Conservation (phyloP, 2,113 vertebrate genomes). For the Laticauda laticaudata region DNA sequence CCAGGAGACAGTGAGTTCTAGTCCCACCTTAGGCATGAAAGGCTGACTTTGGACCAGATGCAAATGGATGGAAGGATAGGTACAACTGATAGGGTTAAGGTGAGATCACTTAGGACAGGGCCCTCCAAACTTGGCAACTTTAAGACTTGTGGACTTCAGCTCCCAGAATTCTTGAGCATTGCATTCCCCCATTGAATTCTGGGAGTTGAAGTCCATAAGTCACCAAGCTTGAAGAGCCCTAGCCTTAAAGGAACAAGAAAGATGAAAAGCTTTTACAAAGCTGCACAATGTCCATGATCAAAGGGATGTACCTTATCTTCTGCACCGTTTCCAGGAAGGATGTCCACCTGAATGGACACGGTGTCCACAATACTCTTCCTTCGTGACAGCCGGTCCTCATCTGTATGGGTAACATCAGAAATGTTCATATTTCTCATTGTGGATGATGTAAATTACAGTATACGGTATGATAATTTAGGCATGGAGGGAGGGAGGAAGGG, state of each 20-base stretch:
- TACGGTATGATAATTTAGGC: neutral
- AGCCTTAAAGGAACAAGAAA: neutral
- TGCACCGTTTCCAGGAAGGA: constrained; percentile 70
- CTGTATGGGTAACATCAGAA: constrained; percentile 55
- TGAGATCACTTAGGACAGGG: neutral
- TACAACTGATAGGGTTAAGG: too few species aligned
- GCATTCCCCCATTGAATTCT: neutral
- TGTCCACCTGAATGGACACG: constrained; percentile 86
- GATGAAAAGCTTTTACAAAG: too few species aligned
- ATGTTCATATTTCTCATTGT: neutral
- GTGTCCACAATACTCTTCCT: constrained; percentile 89
- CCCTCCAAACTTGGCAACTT: neutral
- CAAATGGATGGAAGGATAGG: neutral
- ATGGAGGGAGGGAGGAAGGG: too few species aligned
- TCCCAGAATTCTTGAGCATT: neutral
- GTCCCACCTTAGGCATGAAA: too few species aligned
- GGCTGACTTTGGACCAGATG: neutral
- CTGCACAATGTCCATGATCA: too few species aligned
- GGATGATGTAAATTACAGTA: neutral
- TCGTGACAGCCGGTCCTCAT: constrained; percentile 84
- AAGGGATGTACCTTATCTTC: constrained; percentile 66
- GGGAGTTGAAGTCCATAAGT: neutral
- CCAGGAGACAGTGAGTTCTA: too few species aligned
- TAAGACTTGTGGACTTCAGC: neutral
- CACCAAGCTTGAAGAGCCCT: neutral